phyloP scores from a whole-genome alignment of 2,888 invertebrate genomes.

The Morpho deidamia region DNA sequence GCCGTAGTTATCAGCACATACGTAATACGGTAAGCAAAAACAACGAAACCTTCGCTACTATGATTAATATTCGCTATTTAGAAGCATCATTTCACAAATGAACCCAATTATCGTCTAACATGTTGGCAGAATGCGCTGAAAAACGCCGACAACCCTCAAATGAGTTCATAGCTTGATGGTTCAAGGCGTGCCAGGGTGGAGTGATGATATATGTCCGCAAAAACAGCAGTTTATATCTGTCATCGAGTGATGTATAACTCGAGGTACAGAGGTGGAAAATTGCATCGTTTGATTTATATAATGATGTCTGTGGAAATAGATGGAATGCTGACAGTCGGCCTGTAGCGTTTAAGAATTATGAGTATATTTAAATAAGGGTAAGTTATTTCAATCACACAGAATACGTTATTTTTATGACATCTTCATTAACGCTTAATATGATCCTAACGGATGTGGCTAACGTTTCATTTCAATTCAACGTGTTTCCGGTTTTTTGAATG shows the following conservation, averaged over 20 bases:
- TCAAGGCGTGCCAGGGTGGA: conserved; percentile 34
- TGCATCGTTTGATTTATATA: conserved; percentile 46
- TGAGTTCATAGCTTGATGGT: neutral
- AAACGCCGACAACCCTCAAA: conserved; percentile 22
- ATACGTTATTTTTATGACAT: too few species aligned
- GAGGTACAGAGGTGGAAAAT: conserved; percentile 46
- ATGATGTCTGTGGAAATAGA: conserved; percentile 15
- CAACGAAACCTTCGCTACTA: conserved; percentile 2
- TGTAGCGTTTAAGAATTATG: too few species aligned
- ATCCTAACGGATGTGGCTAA: too few species aligned
- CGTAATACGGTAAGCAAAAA: neutral
- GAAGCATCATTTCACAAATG: conserved; percentile 21
- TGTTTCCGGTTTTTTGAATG: too few species aligned
- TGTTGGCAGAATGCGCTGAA: conserved; percentile 31
- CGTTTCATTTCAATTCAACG: too few species aligned
- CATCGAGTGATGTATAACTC: conserved; percentile 46
- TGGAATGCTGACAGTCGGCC: neutral
- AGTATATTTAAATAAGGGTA: too few species aligned
- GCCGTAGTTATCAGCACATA: too few species aligned
- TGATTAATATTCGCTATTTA: conserved; percentile 17
- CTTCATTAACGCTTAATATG: too few species aligned
- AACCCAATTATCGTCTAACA: conserved; percentile 31
- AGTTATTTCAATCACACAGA: too few species aligned
- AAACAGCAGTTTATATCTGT: conserved; percentile 50
- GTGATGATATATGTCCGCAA: conserved; percentile 52